A percentile compares a stretch with the other conserved stretches of the same genome.
Evolutionary conservation across 2,797 vertebrate species (phyloP).

Genomic region (Poecilia velifera): DNA sequence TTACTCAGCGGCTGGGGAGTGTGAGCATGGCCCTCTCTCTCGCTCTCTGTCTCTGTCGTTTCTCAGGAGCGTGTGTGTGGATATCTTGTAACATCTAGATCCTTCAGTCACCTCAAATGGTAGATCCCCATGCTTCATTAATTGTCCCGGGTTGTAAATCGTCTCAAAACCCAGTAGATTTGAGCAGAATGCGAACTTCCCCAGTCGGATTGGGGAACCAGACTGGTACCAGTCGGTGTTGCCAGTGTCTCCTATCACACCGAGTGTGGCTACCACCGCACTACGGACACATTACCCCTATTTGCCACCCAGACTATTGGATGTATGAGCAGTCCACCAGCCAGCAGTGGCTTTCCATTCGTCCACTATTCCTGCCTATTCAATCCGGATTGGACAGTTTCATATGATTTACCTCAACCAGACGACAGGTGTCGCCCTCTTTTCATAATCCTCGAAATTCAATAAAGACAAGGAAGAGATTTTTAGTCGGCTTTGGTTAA

Average conservation of each 20-base stretch:
- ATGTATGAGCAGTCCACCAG: constrained; percentile 49
- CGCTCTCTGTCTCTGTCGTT: no score
- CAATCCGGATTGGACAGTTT: constrained; percentile 64
- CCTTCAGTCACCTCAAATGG: constrained; percentile 46
- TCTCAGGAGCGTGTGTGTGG: neutral
- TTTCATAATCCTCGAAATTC: fast-evolving
- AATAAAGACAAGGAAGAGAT: constrained; percentile 38
- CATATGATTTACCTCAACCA: neutral
- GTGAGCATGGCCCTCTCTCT: constrained; percentile 63
- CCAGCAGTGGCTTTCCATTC: constrained; percentile 54
- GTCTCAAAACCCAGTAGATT: neutral
- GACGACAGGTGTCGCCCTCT: constrained; percentile 59
- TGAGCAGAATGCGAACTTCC: constrained; percentile 17
- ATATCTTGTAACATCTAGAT: constrained; percentile 40
- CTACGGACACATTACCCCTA: constrained; percentile 34
- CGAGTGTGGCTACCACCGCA: constrained; percentile 47
- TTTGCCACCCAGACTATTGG: constrained; percentile 63
- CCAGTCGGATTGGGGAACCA: constrained; percentile 12
- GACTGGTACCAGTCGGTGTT: constrained; percentile 36
- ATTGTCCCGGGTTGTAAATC: constrained; percentile 8
- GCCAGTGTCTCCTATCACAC: constrained; percentile 56
- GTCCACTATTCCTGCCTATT: constrained; percentile 41
- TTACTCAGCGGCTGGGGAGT: constrained; percentile 62
- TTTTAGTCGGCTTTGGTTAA: neutral
- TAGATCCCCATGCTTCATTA: constrained; percentile 38